phyloP scores from a whole-genome alignment of 2,888 invertebrate genomes.

The Neoitamus cyanurus region DNA sequence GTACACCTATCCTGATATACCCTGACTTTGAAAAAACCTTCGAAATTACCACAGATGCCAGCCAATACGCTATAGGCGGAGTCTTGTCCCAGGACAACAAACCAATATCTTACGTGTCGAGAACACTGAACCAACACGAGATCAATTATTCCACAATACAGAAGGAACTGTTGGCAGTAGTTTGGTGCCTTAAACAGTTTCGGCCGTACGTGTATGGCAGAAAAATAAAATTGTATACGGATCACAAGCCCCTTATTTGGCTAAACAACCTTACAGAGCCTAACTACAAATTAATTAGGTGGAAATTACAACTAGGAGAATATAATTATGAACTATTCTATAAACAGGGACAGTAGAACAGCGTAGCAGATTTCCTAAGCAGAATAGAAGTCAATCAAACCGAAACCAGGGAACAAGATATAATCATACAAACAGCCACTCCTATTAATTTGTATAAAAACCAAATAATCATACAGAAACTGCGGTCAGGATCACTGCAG shows the following conservation, averaged over 20 bases:
- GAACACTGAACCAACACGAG: constrained; percentile 49
- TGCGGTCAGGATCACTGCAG: background rate
- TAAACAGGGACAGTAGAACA: constrained; percentile 24
- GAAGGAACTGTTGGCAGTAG: constrained; percentile 16
- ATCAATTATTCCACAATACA: constrained; percentile 53
- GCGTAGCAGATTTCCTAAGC: too few species aligned
- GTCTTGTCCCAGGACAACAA: constrained; percentile 55
- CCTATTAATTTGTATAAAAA: constrained; percentile 32
- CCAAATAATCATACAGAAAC: background rate
- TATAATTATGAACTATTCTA: constrained; percentile 11
- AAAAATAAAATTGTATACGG: too few species aligned
- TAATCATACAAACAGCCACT: background rate
- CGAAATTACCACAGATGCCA: constrained; percentile 58
- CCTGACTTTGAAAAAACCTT: constrained; percentile 59
- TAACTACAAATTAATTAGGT: background rate
- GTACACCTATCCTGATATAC: constrained; percentile 60
- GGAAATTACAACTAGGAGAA: background rate
- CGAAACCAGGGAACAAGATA: background rate
- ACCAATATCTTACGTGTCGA: constrained; percentile 53
- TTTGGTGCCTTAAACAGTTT: too few species aligned
- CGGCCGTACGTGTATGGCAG: background rate
- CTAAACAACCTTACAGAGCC: background rate
- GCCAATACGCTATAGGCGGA: constrained; percentile 55
- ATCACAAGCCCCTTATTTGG: background rate
- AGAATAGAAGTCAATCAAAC: background rate